Base-by-base conservation (phyloP, 2,113 vertebrate species). In the Cairina moschata region DNA sequence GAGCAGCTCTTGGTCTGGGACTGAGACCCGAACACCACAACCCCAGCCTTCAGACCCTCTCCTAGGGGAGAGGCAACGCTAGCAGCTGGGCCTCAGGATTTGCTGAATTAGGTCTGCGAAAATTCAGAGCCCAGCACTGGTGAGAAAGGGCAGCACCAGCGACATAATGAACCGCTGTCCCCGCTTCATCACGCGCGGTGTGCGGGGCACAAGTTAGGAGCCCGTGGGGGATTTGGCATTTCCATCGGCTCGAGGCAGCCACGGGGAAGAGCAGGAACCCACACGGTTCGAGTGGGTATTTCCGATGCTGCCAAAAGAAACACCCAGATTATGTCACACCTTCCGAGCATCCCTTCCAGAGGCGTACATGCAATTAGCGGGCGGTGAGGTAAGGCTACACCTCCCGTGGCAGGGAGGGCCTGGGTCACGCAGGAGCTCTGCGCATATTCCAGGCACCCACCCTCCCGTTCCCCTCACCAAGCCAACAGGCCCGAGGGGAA, bases 401-500 rank as follows among this genome's bases (percentile, higher is more conserved):
- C 93, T 79, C 60, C 48, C 5, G 60, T 31, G 77, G 60, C 1
- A 40, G 56, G 66, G 65, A 88, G 67, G 62, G 52, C 40, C 50
- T 20, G 44, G 50, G 36, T 77, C 86, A 80, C 80, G 32, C 81
- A 42, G 76, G 68, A 66, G 42, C 31, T 77, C 79, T 79, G 62
- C 86, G 68, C 80, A 22, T 17, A 36, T 8, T 60, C 66, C 83
- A 58, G 59, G 17, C 80, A 56, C 78, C 94, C 86, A 92, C 63
- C 56, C 80, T 52, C 55, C 75, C 58, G 15, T 34, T 83, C 79
- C 67, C 71, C 83, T 63, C 40, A 44, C 81, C n/a, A 95, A 84
- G 52, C 10, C 7, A 91, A 44, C 54, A 96, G 97, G 97, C 97
- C 97, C 92, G 72, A 67, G 29, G 80, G 68, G 89, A 69, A 68